Base-by-base conservation (phyloP, 1,140 invertebrate genomes). In the Halesus radiatus region DNA sequence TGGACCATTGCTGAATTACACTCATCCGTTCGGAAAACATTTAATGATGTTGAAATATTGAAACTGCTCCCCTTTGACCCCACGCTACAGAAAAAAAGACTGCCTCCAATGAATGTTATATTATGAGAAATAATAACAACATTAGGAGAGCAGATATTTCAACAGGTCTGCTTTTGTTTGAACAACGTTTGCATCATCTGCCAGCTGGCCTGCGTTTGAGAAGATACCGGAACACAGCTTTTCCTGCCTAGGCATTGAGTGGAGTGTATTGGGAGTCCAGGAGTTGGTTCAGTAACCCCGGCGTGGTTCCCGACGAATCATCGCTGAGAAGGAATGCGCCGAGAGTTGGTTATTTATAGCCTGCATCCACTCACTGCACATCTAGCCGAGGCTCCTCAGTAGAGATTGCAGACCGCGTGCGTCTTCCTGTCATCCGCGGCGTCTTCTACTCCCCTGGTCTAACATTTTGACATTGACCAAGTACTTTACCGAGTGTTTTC, bases 211-310 rank as follows among this genome's bases (percentile, higher is more conserved):
- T 45, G 8, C 37, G 37, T 45, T 45, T 45, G 32, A 20, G 16
- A 72, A 23, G 50, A 53, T 72, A 26, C 45, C 68, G 68, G 68
- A 53, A 72, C 37, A 72, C 45, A 72, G 22, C 26, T n/a, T 72
- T 23, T 26, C 16, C 22, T 16, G 37, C 16, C 29, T 2, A 52
- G n/a, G 70, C 52, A 32, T 23, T 72, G 18, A 13, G 37, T 45
- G 37, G 37, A 45, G 37, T 45, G 37, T 45, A 45, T 8, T 13
- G 37, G 37, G 37, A 23, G 18, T 75, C 72, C 72, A 75, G 72
- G 53, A 75, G 54, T 58, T 75, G 54, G 76, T 76, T 76, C 76
- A 78, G 62, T 78, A 26, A 78, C 76, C 76, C 56, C 75, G 16
- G 29, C 72, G 37, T 54, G 72, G 22, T 62, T 78, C 45, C 50